Conservation (phyloP, 2,797 vertebrate genomes). For the Podarcis siculus region DNA sequence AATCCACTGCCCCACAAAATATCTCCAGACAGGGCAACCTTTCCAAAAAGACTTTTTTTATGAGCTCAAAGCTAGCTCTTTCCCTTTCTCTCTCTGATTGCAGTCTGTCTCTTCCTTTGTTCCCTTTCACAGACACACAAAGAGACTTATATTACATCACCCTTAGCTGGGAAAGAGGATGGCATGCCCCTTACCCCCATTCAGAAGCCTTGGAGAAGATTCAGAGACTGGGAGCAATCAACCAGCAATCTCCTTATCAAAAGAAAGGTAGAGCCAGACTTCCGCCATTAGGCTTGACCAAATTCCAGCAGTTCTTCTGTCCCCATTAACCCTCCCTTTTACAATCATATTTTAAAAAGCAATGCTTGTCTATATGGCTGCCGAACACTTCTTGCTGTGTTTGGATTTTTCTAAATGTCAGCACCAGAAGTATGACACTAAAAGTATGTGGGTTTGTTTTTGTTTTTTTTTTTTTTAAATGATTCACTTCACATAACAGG, state of each 20-base stretch:
- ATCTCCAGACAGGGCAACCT: no score
- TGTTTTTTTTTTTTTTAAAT: background rate
- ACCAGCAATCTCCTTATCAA: no score
- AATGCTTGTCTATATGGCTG: slow-evolving; percentile 35
- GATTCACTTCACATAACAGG: slow-evolving; percentile 10
- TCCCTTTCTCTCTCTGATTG: background rate
- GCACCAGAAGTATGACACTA: slow-evolving; percentile 27
- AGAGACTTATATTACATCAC: background rate
- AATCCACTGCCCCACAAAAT: no score
- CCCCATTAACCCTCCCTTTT: background rate
- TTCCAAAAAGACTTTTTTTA: background rate
- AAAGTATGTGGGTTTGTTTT: background rate
- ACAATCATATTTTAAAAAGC: slow-evolving; percentile 22
- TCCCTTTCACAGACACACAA: no score
- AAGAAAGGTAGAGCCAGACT: background rate
- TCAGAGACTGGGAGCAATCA: background rate
- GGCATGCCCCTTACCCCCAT: background rate
- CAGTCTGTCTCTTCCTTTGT: no score
- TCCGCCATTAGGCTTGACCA: background rate
- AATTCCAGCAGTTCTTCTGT: background rate
- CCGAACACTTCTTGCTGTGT: slow-evolving; percentile 67
- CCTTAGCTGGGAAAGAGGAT: background rate
- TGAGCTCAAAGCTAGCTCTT: background rate
- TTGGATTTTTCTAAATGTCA: background rate
- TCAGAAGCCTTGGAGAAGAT: background rate